These are phyloP conservation scores for Conopomorpha cramerella DNA, from an alignment of 1,140 invertebrate species.

Conservation along the genomic window DNA sequence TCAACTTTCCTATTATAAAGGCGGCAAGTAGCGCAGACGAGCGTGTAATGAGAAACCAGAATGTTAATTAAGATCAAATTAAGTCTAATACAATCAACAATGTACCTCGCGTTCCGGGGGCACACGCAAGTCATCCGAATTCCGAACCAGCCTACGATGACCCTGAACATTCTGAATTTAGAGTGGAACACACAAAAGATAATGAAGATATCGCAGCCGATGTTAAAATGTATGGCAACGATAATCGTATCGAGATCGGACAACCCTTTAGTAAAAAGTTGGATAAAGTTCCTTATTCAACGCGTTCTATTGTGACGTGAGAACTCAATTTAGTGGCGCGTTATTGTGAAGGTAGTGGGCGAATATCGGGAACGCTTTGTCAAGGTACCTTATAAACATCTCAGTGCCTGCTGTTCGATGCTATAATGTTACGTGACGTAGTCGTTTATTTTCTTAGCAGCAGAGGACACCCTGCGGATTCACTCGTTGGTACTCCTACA, in stretches of 20 bases:
- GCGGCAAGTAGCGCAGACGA: constrained; percentile 42
- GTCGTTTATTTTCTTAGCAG: too few species aligned
- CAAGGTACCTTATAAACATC: too few species aligned
- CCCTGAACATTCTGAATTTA: constrained; percentile 20
- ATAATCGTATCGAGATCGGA: constrained; percentile 56
- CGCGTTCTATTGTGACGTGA: constrained; percentile 48
- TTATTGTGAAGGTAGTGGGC: too few species aligned
- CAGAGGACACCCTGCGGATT: too few species aligned
- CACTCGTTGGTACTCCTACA: too few species aligned
- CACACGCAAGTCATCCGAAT: constrained; percentile 47
- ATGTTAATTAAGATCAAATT: constrained; percentile 59
- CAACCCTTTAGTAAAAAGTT: constrained; percentile 57
- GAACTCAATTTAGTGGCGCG: constrained; percentile 56
- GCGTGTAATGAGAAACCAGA: constrained; percentile 57
- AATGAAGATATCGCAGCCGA: too few species aligned
- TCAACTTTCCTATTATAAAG: constrained; percentile 44
- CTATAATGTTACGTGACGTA: too few species aligned
- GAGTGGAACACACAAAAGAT: too few species aligned
- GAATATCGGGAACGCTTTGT: too few species aligned
- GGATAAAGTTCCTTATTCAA: constrained; percentile 43
- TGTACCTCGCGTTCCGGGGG: constrained; percentile 43
- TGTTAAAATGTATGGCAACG: too few species aligned
- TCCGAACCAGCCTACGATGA: constrained; percentile 21
- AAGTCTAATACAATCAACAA: constrained; percentile 57
- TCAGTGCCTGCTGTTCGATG: too few species aligned